Base-by-base conservation (phyloP, 2,797 vertebrate species). In the Diplodus puntazzo region DNA sequence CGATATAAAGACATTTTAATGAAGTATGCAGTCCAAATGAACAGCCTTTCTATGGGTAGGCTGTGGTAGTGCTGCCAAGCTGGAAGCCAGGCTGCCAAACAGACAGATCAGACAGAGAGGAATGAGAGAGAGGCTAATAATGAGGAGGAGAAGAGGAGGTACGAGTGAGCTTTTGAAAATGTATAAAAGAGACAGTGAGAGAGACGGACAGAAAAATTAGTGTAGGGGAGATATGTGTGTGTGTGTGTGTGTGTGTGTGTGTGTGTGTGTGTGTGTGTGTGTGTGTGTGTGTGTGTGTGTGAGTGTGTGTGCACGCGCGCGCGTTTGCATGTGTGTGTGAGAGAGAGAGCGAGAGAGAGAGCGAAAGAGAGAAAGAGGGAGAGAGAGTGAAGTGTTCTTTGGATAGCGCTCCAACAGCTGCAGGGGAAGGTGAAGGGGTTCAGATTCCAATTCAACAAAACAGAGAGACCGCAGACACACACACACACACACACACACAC, bases 361-460 rank as follows among this genome's bases (percentile, higher is more conserved):
- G 34, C 1, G 9, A 39, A 1, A 39, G 34, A 39, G 30, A 39
- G 9, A 39, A 4, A 39, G 34, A 39, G 34, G 4, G 34, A 34
- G 30, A 34, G 30, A 34, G 30, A 34, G 30, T 6, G 30, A 66
- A 69, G 77, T 85, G 73, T 87, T 87, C 67, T 89, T 76, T 91
- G 87, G 85, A 86, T 77, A 12, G 60, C 16, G 20, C 80, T 88
- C 85, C 72, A 70, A 82, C 90, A 93, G 92, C 92, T 93, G 93
- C 90, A 89, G 79, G 82, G 84, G 84, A 91, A 92, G 90, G 89
- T 93, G 88, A 92, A 69, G 50, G 77, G 84, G 90, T 94, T 94
- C 89, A 92, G 86, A 93, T 91, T 92, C 88, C 88, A 84, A 78
- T 87, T 86, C 77, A 86, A 87, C 76, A 87, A 86, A 86, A 85